Conservation (phyloP, 2,113 vertebrate genomes). For the Phrynosoma blainvillii region DNA sequence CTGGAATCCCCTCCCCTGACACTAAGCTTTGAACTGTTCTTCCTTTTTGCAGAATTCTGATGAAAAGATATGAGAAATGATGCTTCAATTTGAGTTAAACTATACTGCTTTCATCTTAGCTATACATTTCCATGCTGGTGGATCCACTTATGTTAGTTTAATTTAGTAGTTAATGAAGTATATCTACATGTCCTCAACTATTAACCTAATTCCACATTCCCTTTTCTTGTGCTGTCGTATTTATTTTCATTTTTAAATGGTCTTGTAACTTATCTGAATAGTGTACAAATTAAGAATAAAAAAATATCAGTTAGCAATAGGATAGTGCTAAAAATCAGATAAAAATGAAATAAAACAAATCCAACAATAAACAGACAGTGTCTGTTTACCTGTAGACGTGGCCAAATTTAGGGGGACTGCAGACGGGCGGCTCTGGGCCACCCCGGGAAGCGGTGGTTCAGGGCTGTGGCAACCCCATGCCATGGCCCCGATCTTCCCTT, state of each 20-base stretch:
- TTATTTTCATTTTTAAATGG: too few relatives aligned
- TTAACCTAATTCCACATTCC: background rate
- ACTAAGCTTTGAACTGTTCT: background rate
- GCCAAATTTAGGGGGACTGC: background rate
- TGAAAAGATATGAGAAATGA: background rate
- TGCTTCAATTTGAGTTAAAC: background rate
- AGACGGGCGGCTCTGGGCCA: too few relatives aligned
- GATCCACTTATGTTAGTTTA: background rate
- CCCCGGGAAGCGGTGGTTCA: too few relatives aligned
- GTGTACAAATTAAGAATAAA: background rate
- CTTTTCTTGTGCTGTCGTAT: background rate
- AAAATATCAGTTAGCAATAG: background rate
- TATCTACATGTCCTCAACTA: background rate
- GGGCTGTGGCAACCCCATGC: too few relatives aligned
- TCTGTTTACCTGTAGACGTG: background rate
- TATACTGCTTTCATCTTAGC: background rate
- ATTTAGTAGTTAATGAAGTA: background rate
- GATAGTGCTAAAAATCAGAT: background rate
- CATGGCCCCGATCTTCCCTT: too few relatives aligned
- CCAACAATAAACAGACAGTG: background rate
- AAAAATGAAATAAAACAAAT: background rate
- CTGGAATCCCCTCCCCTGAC: too few relatives aligned
- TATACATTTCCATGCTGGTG: background rate
- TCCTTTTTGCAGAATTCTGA: background rate
- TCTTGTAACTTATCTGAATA: too few relatives aligned